Base-by-base conservation (phyloP, 2,113 vertebrate genomes). In the Tangachromis dhanisi region DNA sequence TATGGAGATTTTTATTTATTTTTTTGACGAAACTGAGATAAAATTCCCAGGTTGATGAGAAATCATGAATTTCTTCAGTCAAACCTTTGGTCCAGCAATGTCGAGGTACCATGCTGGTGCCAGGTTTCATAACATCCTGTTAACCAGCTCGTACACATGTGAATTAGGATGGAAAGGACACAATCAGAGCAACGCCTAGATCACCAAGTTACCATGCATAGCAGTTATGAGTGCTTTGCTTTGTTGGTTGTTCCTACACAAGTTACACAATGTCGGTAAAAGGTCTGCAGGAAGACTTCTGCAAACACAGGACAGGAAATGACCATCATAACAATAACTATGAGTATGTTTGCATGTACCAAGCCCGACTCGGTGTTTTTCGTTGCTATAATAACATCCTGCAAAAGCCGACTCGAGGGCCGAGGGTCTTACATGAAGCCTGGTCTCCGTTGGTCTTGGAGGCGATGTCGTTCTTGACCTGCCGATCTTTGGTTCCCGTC, bases 361-460 rank as follows among this genome's bases (percentile, higher is more conserved):
- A 31, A 51, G n/a, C 55, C 33, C 2, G 6, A 54, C 71, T 79
- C 6, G 6, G n/a, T 86, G 86, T 81, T 76, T 83, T 51, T 61
- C 49, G 83, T 83, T 63, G 31, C 76, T 82, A 19, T 54, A n/a
- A 92, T 21, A 83, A 91, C 93, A 78, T 6, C 19, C 14, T 29
- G 12, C 40, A 84, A 83, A 61, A 71, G 29, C 35, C 1, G 54
- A 21, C 38, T 49, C 8, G 31, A 83, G 29, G 80, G 54, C 29
- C 0, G 11, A 54, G 68, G 63, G 85, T 83, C 97, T 97, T 96
- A 99, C 99, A 99, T 2, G 98, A 99, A 6, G 98, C 98, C 94
- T 99, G 99, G 95, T 99, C 98, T 26, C 98, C 98, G 0, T 99
- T 99, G 14, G 97, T 99, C 92, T 98, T 98, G 45, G 96, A 92